Base-by-base conservation (phyloP, 2,888 invertebrate genomes). In the Leuctra nigra region DNA sequence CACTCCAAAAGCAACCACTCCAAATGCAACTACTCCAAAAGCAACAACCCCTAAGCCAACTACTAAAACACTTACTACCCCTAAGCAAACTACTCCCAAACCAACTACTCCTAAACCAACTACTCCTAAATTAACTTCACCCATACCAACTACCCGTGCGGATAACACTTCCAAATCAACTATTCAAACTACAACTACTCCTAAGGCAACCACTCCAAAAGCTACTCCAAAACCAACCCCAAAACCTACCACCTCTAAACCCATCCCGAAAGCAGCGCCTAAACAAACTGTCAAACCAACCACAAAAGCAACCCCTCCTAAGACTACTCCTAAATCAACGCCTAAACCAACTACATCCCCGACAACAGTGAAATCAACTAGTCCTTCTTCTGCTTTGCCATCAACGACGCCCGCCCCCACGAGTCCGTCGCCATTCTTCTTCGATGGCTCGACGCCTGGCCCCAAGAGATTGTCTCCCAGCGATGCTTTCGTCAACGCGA, bases 21-120 rank as follows among this genome's bases (percentile, higher is more conserved):
- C 54, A 41, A 53, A 62, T 23, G 38, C 53, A 22, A 54, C 62
- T 23, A 38, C 62, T 62, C 72, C 75, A 60, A 66, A 64, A 73
- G 20, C 23, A 23, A 56, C 56, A 44, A 55, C 59, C 13, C 44
- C 16, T 22, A 2, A 55, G n/a, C 54, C 35, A 48, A 36, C 58
- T 16, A 11, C 61, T 22, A 54, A 60, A 9, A 53, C 53, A 33
- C 50, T 55, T 24, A n/a, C n/a, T n/a, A n/a, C n/a, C 2, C 9
- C 55, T 39, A 54, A 61, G 33, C 41, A 52, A 23, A 54, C 62
- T 23, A 29, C 62, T 14, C 22, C 25, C 55, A 58, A 22, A 9
- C 39, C 61, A 22, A 53, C 61, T 11, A 54, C 54, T 3, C n/a
- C 55, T 39, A 54, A 62, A 24, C 46, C 54, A 24, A 54, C 62